A percentile compares a stretch with the other conserved stretches of the same genome.
phyloP scores from a whole-genome alignment of 2,888 invertebrate species.

The Mayetiola destructor region DNA sequence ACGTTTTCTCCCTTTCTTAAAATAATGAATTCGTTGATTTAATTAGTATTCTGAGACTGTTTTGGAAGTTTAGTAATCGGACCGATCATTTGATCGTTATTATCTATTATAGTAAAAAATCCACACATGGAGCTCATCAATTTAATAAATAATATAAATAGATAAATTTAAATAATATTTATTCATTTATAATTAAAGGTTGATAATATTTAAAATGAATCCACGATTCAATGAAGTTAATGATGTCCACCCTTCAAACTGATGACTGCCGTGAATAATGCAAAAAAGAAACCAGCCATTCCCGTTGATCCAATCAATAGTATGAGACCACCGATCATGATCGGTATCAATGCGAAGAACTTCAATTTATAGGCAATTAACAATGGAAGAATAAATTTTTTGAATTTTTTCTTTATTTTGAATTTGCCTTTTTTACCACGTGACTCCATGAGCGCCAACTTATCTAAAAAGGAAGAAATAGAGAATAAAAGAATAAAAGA shows the following conservation, averaged over 20 bases:
- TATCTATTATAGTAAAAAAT: no score
- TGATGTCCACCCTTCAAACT: conserved; percentile 41
- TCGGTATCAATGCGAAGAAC: conserved; percentile 61
- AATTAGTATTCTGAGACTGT: no score
- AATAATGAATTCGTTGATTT: no score
- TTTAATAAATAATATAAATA: neutral
- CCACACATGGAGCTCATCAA: no score
- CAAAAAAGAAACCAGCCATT: conserved; percentile 76
- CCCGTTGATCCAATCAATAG: conserved; percentile 64
- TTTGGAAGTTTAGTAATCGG: no score
- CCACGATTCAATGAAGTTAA: neutral
- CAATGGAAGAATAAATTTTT: conserved; percentile 57
- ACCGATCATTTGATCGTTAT: no score
- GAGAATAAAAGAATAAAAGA: neutral
- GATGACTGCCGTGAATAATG: conserved; percentile 69
- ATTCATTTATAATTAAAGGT: no score
- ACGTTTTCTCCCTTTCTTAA: no score
- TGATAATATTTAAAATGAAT: no score
- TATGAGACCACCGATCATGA: conserved; percentile 53
- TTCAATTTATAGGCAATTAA: conserved; percentile 72
- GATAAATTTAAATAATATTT: neutral
- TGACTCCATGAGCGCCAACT: neutral
- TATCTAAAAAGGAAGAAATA: neutral
- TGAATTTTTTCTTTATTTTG: conserved; percentile 44
- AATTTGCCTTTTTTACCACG: conserved; percentile 27